phyloP scores from a whole-genome alignment of 2,888 invertebrate species.

The Xylota sylvarum region DNA sequence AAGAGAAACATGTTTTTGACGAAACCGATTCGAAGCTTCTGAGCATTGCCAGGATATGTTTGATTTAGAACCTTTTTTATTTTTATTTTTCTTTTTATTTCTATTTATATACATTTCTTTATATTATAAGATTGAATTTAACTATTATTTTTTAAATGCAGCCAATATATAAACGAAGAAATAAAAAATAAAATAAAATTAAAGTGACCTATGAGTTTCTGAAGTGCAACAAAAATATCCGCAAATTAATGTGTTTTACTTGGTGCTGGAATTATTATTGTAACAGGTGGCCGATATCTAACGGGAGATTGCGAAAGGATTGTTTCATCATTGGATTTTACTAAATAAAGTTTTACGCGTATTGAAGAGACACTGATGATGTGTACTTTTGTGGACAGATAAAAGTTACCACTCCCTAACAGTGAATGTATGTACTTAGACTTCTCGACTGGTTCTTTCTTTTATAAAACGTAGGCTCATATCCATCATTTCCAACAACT shows the following conservation, averaged over 20 bases:
- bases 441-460: too few species aligned
- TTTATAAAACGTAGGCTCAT: too few species aligned
- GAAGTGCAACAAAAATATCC: slow-evolving; percentile 52
- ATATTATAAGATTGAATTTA: slow-evolving; percentile 71
- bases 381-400: too few species aligned
- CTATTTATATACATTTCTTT: slow-evolving; percentile 70
- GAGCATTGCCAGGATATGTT: slow-evolving; percentile 66
- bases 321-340: too few species aligned
- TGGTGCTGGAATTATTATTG: not conserved
- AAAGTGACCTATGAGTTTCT: slow-evolving; percentile 59
- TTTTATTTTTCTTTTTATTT: slow-evolving; percentile 44
- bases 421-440: too few species aligned
- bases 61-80: slow-evolving; percentile 18
- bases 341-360: too few species aligned
- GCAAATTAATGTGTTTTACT: slow-evolving; percentile 51
- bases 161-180: slow-evolving; percentile 66
- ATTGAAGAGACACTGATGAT: too few species aligned
- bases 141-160: slow-evolving; percentile 72
- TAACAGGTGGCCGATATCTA: too few species aligned
- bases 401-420: too few species aligned
- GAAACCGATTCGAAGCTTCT: slow-evolving; percentile 38
- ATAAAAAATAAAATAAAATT: slow-evolving; percentile 57
- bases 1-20: slow-evolving; percentile 60
- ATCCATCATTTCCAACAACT: too few species aligned
- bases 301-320: too few species aligned